Evolutionary conservation across 2,113 vertebrate species (phyloP), one percentile per base, ranked within the genome.

Genomic region (Hippoglossus stenolepis): DNA sequence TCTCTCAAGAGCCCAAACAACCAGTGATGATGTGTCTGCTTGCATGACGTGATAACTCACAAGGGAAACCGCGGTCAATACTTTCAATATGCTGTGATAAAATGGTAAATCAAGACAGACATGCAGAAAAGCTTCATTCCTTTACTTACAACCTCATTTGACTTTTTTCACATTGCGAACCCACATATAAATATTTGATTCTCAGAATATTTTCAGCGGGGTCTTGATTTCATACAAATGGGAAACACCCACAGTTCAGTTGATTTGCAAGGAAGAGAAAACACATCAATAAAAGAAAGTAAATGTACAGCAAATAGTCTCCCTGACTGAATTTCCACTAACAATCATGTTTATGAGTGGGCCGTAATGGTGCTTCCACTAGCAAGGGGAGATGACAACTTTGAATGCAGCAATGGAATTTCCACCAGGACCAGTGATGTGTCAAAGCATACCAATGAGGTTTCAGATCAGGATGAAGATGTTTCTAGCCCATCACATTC

Each of bases 301-400:
- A 7, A 31, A 31, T 31, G 31, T 31, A 31, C 31, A 7, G 53
- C 47, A 64, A 26, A 47, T 2, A 5, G 60, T n/a, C 31, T 4
- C 3, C 13, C 21, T 24, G 70, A 24, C 47, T 40, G 15, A 23
- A 43, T 51, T 51, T 51, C 13, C 17, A 51, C 18, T 20, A 51
- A 51, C 5, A 13, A 21, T 21, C 35, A 56, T 21, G 58, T 69
- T n/a, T 69, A 54, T 21, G 18, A 31, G 21, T 0, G 0, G 13
- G 17, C 43, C 17, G 2, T 43, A 28, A 62, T 62, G 14, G 54
- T 40, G 8, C 54, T 45, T 45, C 10, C n/a, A 64, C 26, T 15
- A 49, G 26, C 23, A 40, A 60, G n/a, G 15, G 24, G n/a, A 17
- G 11, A 53, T 67, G 43, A 67, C 64, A 75, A 53, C 43, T 61